These are phyloP conservation scores for Callorhinus ursinus DNA, from an alignment of 2,113 vertebrate species.

Conservation along the genomic window DNA sequence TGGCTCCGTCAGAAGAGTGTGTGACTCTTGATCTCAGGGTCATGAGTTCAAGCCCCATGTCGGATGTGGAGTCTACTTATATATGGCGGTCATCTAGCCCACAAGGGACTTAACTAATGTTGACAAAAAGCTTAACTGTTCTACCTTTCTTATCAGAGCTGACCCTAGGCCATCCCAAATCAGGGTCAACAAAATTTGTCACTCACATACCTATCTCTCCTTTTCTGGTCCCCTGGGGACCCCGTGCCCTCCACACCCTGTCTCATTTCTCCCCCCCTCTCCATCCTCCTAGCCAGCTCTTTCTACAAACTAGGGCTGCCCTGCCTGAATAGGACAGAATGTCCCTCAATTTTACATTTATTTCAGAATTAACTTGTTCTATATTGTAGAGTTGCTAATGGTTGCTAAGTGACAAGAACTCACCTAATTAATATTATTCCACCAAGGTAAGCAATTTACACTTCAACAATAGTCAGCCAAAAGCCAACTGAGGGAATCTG, in stretches of 20 bases:
- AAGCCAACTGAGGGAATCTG: slow-evolving; percentile 29
- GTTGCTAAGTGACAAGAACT: slow-evolving; percentile 52
- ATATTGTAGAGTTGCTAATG: slow-evolving; percentile 20
- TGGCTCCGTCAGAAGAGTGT: background rate
- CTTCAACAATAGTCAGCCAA: slow-evolving; percentile 30
- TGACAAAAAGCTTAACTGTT: background rate
- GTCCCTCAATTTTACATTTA: background rate
- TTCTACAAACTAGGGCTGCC: background rate
- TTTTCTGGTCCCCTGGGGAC: background rate
- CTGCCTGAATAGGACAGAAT: background rate
- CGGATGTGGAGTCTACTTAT: background rate
- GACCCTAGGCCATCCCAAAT: background rate
- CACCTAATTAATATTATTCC: slow-evolving; percentile 37
- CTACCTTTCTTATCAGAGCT: background rate
- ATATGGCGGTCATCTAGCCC: background rate
- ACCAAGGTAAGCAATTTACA: slow-evolving; percentile 31
- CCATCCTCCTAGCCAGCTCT: background rate
- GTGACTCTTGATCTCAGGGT: background rate
- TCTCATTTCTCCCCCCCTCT: background rate
- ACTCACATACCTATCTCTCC: background rate
- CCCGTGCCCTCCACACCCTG: background rate
- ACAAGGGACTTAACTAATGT: background rate
- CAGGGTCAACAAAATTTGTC: background rate
- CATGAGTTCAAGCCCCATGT: background rate
- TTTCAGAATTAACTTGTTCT: slow-evolving; percentile 10